A percentile compares a stretch with the other conserved stretches of the same genome.
Evolutionary conservation across 2,113 vertebrate genomes (phyloP).

Genomic region (Lepisosteus oculatus): DNA sequence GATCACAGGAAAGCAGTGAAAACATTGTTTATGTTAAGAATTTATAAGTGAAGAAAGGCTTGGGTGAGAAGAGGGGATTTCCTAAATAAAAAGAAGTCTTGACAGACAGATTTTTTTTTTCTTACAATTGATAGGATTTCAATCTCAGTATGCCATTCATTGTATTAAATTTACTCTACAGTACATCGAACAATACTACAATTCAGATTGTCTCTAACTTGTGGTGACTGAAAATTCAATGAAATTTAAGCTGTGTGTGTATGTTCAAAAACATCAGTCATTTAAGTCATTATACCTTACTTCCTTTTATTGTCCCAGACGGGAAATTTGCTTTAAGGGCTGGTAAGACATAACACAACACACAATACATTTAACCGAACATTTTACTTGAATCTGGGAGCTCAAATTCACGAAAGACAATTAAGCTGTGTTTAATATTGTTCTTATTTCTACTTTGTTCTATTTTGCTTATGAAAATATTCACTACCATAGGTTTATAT

Average conservation of each 20-base stretch:
- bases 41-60: slow-evolving; percentile 7
- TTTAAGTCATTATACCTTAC: too few relatives aligned
- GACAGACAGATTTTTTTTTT: slow-evolving; percentile 8
- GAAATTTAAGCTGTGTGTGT: slow-evolving; percentile 9
- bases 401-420: too few relatives aligned
- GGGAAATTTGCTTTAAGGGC: too few relatives aligned
- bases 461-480: too few relatives aligned
- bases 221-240: slow-evolving; percentile 1
- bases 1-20: background rate
- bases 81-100: slow-evolving; percentile 26
- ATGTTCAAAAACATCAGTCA: too few relatives aligned
- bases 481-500: too few relatives aligned
- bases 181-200: background rate
- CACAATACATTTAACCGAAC: too few relatives aligned
- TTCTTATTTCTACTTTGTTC: too few relatives aligned
- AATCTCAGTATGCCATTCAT: slow-evolving; percentile 5
- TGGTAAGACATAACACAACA: too few relatives aligned
- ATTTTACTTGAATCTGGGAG: too few relatives aligned
- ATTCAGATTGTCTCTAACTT: background rate
- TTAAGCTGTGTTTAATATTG: too few relatives aligned
- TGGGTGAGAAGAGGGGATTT: slow-evolving; percentile 32
- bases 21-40: slow-evolving; percentile 28
- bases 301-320: too few relatives aligned
- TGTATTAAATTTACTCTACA: slow-evolving; percentile 8
- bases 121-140: slow-evolving; percentile 20